Percentiles rank a stretch among this genome's conserved stretches.
phyloP scores from a whole-genome alignment of 2,888 invertebrate species.

The Ferrisia virgata region DNA sequence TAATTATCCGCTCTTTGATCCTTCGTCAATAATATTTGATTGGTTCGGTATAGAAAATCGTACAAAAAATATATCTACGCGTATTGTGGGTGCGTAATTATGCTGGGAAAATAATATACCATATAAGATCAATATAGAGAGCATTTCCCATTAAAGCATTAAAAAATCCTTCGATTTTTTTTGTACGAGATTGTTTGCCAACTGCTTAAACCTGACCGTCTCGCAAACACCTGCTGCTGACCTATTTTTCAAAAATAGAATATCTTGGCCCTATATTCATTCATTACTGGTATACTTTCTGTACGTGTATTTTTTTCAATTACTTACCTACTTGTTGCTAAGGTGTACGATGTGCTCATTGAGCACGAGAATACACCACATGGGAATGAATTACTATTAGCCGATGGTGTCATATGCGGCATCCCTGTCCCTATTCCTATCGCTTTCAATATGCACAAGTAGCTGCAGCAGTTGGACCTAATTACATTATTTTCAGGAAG shows the following conservation, averaged over 20 bases:
- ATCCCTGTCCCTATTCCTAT: too few relatives aligned
- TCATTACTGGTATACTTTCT: not conserved
- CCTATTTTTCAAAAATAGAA: constrained; percentile 46
- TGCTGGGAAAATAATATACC: too few relatives aligned
- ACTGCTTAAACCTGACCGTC: constrained; percentile 46
- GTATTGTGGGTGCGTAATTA: too few relatives aligned
- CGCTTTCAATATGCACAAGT: too few relatives aligned
- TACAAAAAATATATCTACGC: too few relatives aligned
- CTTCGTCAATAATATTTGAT: too few relatives aligned
- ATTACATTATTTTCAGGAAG: too few relatives aligned
- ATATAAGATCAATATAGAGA: not conserved
- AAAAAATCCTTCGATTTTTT: constrained; percentile 33
- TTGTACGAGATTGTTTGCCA: constrained; percentile 37
- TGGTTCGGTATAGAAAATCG: too few relatives aligned
- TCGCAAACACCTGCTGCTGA: constrained; percentile 46
- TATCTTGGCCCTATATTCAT: constrained; percentile 43
- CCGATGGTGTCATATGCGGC: not conserved
- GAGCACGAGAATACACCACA: not conserved
- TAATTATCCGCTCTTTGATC: too few relatives aligned
- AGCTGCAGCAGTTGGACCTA: too few relatives aligned
- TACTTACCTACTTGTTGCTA: not conserved
- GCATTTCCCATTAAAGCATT: not conserved
- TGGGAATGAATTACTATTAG: not conserved
- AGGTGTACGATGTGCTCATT: not conserved
- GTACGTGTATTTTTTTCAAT: not conserved